These are phyloP conservation scores for Sylvietta virens DNA, from an alignment of 2,113 vertebrate genomes.

Conservation along the genomic window DNA sequence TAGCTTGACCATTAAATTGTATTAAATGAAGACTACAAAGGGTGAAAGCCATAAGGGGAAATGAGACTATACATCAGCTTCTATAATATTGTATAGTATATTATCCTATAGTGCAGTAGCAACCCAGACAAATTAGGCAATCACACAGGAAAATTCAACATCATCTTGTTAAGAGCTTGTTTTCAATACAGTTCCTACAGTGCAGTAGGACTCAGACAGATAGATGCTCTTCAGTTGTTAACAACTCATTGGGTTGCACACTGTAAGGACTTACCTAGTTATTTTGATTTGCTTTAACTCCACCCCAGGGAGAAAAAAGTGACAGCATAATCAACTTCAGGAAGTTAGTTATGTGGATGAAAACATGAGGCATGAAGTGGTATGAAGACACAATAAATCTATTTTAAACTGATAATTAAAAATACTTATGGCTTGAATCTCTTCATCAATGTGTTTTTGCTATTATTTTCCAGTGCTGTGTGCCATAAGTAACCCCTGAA, in stretches of 20 bases:
- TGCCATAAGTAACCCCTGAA: neutral
- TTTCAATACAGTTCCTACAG: neutral
- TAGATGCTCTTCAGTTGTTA: neutral
- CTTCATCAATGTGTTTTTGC: neutral
- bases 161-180: neutral
- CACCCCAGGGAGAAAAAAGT: neutral
- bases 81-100: neutral
- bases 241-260: neutral
- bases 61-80: neutral
- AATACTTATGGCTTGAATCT: neutral
- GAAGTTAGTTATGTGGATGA: neutral
- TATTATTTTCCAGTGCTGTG: neutral
- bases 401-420: neutral
- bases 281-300: neutral
- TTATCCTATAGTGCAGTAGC: no score
- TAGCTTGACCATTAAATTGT: neutral
- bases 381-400: neutral
- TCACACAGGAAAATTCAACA: neutral
- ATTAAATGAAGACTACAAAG: neutral
- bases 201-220: neutral
- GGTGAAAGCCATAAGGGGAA: neutral
- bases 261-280: neutral
- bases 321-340: neutral
- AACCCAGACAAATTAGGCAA: neutral
- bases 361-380: neutral